Evolutionary conservation across 2,888 invertebrate species (phyloP), one percentile per base, ranked within the genome.

Genomic region (Ptychoptera albimana): DNA sequence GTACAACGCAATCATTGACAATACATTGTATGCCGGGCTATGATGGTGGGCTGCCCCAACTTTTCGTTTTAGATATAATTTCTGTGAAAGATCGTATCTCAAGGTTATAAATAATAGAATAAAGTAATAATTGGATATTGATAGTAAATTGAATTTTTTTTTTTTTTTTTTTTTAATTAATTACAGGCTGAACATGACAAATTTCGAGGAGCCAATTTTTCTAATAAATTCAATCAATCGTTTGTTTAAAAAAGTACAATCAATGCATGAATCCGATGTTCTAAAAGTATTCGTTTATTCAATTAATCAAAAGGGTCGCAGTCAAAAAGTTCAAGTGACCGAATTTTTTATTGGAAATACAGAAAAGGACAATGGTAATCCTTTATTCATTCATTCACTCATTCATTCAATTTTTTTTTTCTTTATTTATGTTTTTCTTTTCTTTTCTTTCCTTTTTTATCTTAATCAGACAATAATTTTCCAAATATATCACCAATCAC

Each of bases 31-130:
- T 41, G 39, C 44, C 42, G 8, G 42, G 38, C 34, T 46, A 46
- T 42, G 46, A 46, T 34, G 46, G 46, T 32, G 46, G 46, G 14
- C 29, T 46, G 11, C 42, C 44, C 42, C 46, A 46, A 44, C 39
- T 29, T 34, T 46, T 46, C 31, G 29, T 44, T 10, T 35, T 46
- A 13, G 46, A 46, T 31, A 40, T 46, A 30, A 41, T 39, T n/a
- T 46, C 46, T 5, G 10, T 44, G 29, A 46, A 46, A n/a, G 38
- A 46, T 15, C 44, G 42, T 42, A 38, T 42, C 8, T 35, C 38
- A 32, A 40, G 43, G 46, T 46, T 23, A 41, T 34, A 34, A 34
- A 34, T 6, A 6, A 6, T 6, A 34, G 8, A 34, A 34, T 6
- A 34, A 34, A n/a, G 8, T 10, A 6, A 34, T 23, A 29, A 11